Conservation (phyloP, 2,113 vertebrate genomes). For the Eonycteris spelaea region DNA sequence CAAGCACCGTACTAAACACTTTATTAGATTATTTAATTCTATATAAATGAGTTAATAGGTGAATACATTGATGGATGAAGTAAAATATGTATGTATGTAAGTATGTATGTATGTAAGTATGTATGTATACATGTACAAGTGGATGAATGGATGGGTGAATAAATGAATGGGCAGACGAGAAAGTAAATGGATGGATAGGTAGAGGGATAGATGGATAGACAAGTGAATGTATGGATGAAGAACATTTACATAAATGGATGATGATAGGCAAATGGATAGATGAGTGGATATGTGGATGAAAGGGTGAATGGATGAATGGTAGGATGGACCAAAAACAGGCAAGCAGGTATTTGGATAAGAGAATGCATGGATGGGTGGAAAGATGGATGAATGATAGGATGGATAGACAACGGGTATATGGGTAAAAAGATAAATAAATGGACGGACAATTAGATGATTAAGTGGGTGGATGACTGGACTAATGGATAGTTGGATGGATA, state of each 20-base stretch:
- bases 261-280: background rate
- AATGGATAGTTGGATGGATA: background rate
- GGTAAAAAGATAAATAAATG: background rate
- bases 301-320: background rate
- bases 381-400: background rate
- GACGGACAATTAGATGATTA: background rate
- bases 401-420: background rate
- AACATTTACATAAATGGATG: background rate
- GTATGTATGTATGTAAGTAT: background rate
- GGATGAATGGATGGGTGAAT: background rate
- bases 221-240: background rate
- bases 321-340: background rate
- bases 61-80: background rate
- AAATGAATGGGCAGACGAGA: background rate
- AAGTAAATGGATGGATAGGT: background rate
- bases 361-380: background rate
- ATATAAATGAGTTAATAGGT: background rate
- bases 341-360: background rate
- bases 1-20: background rate
- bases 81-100: background rate
- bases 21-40: slow-evolving; percentile 7
- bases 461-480: background rate
- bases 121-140: background rate
- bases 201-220: background rate
- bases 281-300: background rate